Conservation (phyloP, 2,797 vertebrate species). For the Pangasius larnaudii region DNA sequence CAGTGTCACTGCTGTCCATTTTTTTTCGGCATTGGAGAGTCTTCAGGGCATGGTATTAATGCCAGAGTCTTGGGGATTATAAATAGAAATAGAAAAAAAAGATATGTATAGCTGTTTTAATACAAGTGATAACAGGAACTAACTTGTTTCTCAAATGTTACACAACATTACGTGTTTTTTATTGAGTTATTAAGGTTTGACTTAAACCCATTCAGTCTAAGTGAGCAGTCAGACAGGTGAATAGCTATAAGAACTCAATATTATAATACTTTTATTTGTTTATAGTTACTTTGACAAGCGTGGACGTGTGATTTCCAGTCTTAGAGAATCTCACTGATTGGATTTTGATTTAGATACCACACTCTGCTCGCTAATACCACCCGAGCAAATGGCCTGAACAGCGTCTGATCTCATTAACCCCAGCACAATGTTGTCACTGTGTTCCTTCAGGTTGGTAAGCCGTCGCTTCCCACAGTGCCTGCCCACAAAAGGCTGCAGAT, state of each 20-base stretch:
- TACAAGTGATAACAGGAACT: background rate
- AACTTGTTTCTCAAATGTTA: background rate
- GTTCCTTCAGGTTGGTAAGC: conserved; percentile 85
- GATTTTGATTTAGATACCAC: background rate
- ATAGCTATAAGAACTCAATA: background rate
- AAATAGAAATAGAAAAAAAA: background rate
- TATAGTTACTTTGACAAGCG: background rate
- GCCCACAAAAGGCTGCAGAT: conserved; percentile 72
- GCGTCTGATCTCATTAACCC: conserved; percentile 3
- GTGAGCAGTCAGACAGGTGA: background rate
- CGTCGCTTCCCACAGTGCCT: conserved; percentile 68
- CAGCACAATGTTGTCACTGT: background rate
- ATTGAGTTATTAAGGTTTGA: background rate
- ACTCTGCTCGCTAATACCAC: background rate
- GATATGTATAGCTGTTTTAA: background rate
- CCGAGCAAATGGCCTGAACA: background rate
- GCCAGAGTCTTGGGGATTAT: background rate
- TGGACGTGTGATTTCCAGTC: background rate
- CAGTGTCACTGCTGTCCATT: background rate
- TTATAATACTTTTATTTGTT: background rate
- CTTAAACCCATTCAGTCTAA: background rate
- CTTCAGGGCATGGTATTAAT: background rate
- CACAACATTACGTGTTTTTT: background rate
- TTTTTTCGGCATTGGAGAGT: background rate
- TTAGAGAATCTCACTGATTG: background rate